These are phyloP conservation scores for Synergus umbraculus DNA, from an alignment of 2,888 invertebrate genomes.

Conservation along the genomic window DNA sequence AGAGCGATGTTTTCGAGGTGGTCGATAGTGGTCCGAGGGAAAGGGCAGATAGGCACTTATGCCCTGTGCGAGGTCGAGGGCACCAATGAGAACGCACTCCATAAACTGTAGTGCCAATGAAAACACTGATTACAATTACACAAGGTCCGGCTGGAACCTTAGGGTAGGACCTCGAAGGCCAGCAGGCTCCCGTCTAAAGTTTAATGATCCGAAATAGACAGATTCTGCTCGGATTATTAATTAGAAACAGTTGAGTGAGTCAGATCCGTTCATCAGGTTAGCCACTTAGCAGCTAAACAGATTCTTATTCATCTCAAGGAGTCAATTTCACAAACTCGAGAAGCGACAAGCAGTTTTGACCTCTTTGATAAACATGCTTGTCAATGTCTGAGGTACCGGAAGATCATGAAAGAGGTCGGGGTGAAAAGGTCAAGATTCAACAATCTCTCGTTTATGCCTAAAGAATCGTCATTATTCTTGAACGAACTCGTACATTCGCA, in stretches of 20 bases:
- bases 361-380: slow-evolving; percentile 30
- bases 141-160: slow-evolving; percentile 1
- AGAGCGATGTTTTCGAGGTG: slow-evolving; percentile 59
- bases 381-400: slow-evolving; percentile 38
- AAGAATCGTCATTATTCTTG: slow-evolving; percentile 41
- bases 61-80: slow-evolving; percentile 36
- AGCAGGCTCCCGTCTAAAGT: neutral
- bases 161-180: neutral
- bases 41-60: slow-evolving; percentile 45
- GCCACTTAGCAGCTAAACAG: neutral
- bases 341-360: slow-evolving; percentile 16
- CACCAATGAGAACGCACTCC: slow-evolving; percentile 27
- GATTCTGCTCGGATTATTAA: neutral
- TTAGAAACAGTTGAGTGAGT: neutral
- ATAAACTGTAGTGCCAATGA: slow-evolving; percentile 12
- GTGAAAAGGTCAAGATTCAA: slow-evolving; percentile 17
- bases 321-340: neutral
- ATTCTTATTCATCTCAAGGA: neutral
- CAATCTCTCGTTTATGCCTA: slow-evolving; percentile 3
- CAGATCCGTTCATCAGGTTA: neutral
- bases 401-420: slow-evolving; percentile 36
- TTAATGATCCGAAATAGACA: neutral
- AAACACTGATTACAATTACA: slow-evolving; percentile 23
- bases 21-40: slow-evolving; percentile 50
- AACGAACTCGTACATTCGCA: slow-evolving; percentile 17